Evolutionary conservation across 2,797 vertebrate genomes (phyloP).

Genomic region (Ispidina lecontei): DNA sequence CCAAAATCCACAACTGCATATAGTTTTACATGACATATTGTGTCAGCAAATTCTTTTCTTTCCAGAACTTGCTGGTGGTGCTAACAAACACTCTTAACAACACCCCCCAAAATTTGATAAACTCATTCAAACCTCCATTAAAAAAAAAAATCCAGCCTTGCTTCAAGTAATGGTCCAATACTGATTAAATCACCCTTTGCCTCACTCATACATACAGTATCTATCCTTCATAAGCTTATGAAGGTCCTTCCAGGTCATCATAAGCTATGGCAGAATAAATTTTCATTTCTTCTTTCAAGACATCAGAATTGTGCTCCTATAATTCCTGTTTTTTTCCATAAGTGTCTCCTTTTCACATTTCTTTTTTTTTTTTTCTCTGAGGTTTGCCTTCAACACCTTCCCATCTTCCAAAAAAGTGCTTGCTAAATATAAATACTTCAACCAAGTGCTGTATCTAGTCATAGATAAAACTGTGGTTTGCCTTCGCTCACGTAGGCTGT

Average conservation of each 20-base stretch:
- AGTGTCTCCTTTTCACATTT: constrained; percentile 64
- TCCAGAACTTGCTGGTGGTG: constrained; percentile 47
- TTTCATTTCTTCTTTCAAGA: constrained; percentile 29
- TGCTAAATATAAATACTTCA: constrained; percentile 61
- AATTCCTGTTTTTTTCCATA: not conserved
- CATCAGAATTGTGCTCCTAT: constrained; percentile 73
- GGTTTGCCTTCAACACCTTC: constrained; percentile 60
- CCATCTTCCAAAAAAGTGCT: constrained; percentile 71
- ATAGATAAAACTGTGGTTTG: not conserved
- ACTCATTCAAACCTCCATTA: constrained; percentile 68
- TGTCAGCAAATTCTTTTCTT: not conserved
- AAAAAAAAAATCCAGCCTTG: constrained; percentile 56
- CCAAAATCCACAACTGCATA: constrained; percentile 26
- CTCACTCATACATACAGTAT: constrained; percentile 26
- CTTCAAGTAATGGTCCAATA: constrained; percentile 81
- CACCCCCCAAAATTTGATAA: constrained; percentile 14
- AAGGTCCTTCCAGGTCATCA: constrained; percentile 28
- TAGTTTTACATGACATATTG: not conserved
- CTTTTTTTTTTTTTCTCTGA: not conserved
- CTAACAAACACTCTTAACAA: constrained; percentile 66
- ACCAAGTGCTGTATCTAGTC: constrained; percentile 54
- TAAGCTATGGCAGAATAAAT: constrained; percentile 30
- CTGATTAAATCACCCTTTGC: constrained; percentile 58
- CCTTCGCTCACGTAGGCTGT: not conserved
- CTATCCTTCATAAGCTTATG: constrained; percentile 52